phyloP scores from a whole-genome alignment of 2,113 vertebrate genomes.

The Emydura subglobosa region DNA sequence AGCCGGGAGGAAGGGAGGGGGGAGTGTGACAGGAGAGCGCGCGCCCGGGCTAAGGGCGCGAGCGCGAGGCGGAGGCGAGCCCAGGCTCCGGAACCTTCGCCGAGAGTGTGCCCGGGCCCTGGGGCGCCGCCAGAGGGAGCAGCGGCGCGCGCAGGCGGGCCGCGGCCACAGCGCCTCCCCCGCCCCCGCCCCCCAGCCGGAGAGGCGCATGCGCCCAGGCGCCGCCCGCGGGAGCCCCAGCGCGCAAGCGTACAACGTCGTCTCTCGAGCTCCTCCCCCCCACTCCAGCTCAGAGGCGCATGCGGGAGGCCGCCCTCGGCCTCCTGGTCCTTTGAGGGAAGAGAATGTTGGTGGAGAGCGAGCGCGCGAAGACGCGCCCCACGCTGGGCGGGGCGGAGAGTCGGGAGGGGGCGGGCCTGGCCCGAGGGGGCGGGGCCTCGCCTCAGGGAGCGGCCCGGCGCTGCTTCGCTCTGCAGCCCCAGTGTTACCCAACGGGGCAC shows the following conservation, averaged over 20 bases:
- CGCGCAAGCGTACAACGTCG: neutral
- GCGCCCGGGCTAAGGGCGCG: neutral
- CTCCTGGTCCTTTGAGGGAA: neutral
- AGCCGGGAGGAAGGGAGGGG: neutral
- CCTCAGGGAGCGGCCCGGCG: neutral
- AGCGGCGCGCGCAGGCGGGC: neutral
- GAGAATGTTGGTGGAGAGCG: neutral
- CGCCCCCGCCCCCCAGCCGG: neutral
- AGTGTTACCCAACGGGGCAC: neutral
- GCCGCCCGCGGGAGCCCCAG: too few species aligned
- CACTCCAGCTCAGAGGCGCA: neutral
- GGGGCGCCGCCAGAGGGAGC: neutral
- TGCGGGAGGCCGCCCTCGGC: neutral
- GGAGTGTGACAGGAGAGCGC: neutral
- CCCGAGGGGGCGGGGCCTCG: too few species aligned
- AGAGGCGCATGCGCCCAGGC: neutral
- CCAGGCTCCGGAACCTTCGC: conserved; percentile 58
- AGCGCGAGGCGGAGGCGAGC: neutral
- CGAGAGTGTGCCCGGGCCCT: neutral
- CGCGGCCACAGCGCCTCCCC: rapidly evolving
- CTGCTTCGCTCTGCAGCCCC: neutral
- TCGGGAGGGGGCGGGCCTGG: too few species aligned
- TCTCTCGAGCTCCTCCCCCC: neutral
- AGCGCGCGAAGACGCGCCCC: neutral
- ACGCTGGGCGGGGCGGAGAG: neutral